Evolutionary conservation across 1,140 invertebrate species (phyloP), one percentile per base, ranked within the genome.

Genomic region (Centruroides sculpturatus): DNA sequence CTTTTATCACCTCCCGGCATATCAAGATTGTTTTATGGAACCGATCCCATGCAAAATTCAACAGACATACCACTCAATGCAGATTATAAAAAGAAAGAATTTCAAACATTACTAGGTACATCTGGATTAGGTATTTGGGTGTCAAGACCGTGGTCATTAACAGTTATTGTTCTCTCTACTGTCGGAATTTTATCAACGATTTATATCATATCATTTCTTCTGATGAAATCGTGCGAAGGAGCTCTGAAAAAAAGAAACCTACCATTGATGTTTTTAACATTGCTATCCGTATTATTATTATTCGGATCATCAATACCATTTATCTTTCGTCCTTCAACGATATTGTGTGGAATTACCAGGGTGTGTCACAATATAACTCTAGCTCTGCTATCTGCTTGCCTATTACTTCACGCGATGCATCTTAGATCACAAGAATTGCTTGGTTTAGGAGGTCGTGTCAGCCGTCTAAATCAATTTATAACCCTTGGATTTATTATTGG

Each of bases 181-280:
- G 59, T 69, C 0, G 73, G 73, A 10, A 67, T 73, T 34, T 65
- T 74, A 13, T 56, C 72, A 3, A 62, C 74, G 3, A 49, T 76
- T 0, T 74, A 73, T 59, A 71, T 75, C 47, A 67, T 75, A 23
- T 67, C 76, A 13, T 74, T 77, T 56, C 70, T 79, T 47, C 59
- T 76, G 1, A 64, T 75, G 10, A 73, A 76, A 62, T 69, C 76
- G 46, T 78, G 76, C 63, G 73, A 76, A 54, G 70, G 75, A 11
- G 74, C 76, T 4, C 64, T 79, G 9, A 70, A 57, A 10, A 55
- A 69, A 60, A 75, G 75, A 47, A 78, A 76, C 64, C 75, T 78
- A 68, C 69, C 72, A 7, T 66, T 79, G 23, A 75, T 74, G 34
- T 71, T 77, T 52, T 53, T 74, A 12, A 71, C 77, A n/a, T 68